Evolutionary conservation across 2,113 vertebrate species (phyloP).

Genomic region (Aleadryas rufinucha): DNA sequence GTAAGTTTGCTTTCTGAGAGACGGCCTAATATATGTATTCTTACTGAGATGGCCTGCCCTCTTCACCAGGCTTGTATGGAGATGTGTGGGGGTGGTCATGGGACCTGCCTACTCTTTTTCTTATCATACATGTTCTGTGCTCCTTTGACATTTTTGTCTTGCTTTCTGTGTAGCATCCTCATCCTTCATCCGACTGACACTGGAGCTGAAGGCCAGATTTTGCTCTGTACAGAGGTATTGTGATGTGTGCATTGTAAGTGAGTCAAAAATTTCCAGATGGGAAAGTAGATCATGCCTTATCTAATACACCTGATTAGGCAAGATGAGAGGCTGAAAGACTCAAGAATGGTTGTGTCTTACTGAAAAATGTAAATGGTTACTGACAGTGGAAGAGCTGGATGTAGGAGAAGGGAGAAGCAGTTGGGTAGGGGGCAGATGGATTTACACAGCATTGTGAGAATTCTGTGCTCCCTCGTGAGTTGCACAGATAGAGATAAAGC

Average conservation of each 20-base stretch:
- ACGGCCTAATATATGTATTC: neutral
- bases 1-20: neutral
- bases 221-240: slow-evolving; percentile 84
- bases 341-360: neutral
- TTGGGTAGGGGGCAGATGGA: neutral
- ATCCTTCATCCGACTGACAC: slow-evolving; percentile 83
- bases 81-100: neutral
- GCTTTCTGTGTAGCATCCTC: slow-evolving; percentile 78
- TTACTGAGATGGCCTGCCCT: neutral
- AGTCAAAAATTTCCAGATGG: neutral
- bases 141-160: neutral
- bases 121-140: neutral
- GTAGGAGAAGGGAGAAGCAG: neutral
- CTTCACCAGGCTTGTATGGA: neutral
- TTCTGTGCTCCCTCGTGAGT: neutral
- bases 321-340: neutral
- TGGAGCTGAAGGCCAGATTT: slow-evolving; percentile 87
- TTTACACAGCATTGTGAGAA: neutral
- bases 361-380: neutral
- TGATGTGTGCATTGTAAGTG: neutral
- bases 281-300: neutral
- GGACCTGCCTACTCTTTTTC: neutral
- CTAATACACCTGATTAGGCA: neutral
- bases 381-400: neutral
- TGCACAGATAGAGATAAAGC: neutral